These are phyloP conservation scores for Didymodactylos carnosus DNA, from an alignment of 2,888 invertebrate species.

Conservation along the genomic window DNA sequence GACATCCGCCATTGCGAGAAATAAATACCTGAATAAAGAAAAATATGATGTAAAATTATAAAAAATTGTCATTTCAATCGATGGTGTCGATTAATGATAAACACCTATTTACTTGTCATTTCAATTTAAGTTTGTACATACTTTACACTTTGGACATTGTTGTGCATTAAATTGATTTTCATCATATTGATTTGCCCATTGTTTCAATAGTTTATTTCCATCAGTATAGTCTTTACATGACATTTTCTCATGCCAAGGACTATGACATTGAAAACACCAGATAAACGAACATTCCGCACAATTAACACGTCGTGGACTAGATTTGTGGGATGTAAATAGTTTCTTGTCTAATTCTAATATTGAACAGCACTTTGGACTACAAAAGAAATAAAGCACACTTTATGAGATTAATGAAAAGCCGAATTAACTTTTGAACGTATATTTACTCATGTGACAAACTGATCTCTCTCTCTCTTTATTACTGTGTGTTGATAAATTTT, in stretches of 20 bases:
- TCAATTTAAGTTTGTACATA: constrained; percentile 17
- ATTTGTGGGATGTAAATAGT: not conserved
- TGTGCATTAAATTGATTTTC: constrained; percentile 33
- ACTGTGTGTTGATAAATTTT: no score
- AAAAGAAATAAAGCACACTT: no score
- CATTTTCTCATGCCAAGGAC: constrained; percentile 30
- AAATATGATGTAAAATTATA: not conserved
- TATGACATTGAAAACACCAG: constrained; percentile 35
- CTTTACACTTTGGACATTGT: constrained; percentile 35
- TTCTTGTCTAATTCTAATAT: not conserved
- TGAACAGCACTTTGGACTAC: not conserved
- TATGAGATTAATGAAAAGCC: no score
- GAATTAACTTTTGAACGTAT: no score
- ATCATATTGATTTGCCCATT: constrained; percentile 30
- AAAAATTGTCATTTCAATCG: not conserved
- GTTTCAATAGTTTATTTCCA: constrained; percentile 30
- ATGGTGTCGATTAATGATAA: no score
- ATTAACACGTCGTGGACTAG: constrained; percentile 17
- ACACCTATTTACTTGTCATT: no score
- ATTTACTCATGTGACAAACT: no score
- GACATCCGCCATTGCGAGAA: constrained; percentile 34
- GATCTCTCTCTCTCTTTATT: no score
- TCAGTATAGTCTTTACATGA: constrained; percentile 29
- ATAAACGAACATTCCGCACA: constrained; percentile 27
- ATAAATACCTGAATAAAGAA: constrained; percentile 29